Base-by-base conservation (phyloP, 2,888 invertebrate species). In the Scrobipalpa costella region DNA sequence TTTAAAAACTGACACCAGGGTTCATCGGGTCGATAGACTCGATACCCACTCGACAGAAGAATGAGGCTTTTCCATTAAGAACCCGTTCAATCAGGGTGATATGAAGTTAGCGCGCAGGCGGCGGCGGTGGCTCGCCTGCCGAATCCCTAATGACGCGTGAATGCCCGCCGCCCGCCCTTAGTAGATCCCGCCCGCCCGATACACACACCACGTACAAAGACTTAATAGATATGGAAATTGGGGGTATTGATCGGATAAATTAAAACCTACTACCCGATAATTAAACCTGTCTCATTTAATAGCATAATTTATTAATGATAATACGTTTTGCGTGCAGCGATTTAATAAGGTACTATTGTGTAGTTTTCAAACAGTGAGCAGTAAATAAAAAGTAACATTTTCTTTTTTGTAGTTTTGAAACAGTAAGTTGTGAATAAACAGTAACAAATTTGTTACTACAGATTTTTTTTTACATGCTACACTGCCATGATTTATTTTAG, bases 121-220 rank as follows among this genome's bases (percentile, higher is more conserved):
- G 64, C 61, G 63, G 69, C 68, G 69, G 70, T 65, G 67, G 73
- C 68, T 71, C 73, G 73, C 73, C 73, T 72, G 72, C 73, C 71
- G 76, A 79, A 81, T 80, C 73, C 75, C 76, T 80, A 83, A 81
- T 82, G 80, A 84, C 74, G 77, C 77, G 81, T 78, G 75, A 79
- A 73, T 73, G 75, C 73, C 69, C 70, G 67, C 72, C 74, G 5
- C 27, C 27, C 27, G 27, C 27, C 27, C 27, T 27, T 27, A 27
- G n/a, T 27, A 27, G 27, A 5, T 5, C 5, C 27, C 27, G n/a
- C n/a, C 72, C 70, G 68, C 70, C 74, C 76, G 76, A 78, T 76
- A 76, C 67, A 71, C 69, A 71, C 70, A 50, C 21, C 21, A 15
- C 44, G 15, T 15, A 44, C 44, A 44, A 44, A n/a, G 15, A n/a